Conservation (phyloP, 2,797 vertebrate species). For the Poecilia wingei region DNA sequence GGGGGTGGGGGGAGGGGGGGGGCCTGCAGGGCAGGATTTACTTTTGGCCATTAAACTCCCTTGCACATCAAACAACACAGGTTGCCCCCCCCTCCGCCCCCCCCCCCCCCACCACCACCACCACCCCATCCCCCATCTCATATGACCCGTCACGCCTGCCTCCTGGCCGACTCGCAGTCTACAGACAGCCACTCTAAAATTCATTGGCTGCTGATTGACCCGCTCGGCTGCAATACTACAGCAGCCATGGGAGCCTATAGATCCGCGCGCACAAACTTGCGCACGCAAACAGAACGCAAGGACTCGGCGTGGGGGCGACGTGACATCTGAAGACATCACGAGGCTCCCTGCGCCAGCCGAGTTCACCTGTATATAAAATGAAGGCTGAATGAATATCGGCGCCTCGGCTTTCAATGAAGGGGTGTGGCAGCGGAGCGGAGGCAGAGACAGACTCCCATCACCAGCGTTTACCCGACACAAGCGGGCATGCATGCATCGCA, state of each 20-base stretch:
- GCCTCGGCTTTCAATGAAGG: constrained; percentile 50
- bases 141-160: constrained; percentile 42
- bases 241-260: constrained; percentile 5
- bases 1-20: too few species aligned
- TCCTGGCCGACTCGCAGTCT: constrained; percentile 29
- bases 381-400: constrained; percentile 8
- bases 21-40: too few species aligned
- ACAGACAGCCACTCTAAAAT: constrained; percentile 15
- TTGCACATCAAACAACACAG: too few species aligned
- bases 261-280: constrained; percentile 36
- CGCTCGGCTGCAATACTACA: constrained; percentile 13
- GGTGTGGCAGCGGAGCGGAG: constrained; percentile 65
- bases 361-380: constrained; percentile 3
- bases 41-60: too few species aligned
- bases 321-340: not conserved
- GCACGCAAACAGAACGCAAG: constrained; percentile 3
- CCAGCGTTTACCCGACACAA: constrained; percentile 5
- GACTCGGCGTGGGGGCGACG: not conserved
- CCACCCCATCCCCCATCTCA: constrained; percentile 34
- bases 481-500: constrained; percentile 5
- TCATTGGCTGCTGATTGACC: constrained; percentile 29
- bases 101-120: too few species aligned
- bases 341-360: constrained; percentile 22
- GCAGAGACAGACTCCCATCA: constrained; percentile 23
- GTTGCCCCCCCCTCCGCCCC: too few species aligned